Conservation (phyloP, 2,888 invertebrate genomes). For the Dryocosmus kuriphilus region DNA sequence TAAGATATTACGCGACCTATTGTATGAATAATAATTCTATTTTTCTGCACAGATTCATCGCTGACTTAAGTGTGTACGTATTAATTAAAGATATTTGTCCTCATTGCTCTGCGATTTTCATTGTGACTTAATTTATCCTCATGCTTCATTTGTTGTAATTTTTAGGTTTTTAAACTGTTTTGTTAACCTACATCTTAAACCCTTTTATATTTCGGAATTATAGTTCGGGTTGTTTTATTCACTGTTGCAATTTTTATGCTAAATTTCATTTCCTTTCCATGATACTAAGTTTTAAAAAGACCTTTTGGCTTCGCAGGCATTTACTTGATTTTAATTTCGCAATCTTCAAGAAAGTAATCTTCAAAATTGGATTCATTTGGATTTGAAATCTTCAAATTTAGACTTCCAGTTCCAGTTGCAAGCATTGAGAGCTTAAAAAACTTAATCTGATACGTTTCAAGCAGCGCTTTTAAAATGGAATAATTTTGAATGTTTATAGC, state of each 20-base stretch:
- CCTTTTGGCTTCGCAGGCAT: not conserved
- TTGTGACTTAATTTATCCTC: slow-evolving; percentile 17
- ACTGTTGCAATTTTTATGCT: not conserved
- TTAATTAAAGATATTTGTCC: slow-evolving; percentile 34
- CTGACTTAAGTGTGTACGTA: slow-evolving; percentile 34
- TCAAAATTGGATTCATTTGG: too few relatives aligned
- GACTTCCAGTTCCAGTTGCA: too few relatives aligned
- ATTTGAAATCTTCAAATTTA: too few relatives aligned
- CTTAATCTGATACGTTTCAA: too few relatives aligned
- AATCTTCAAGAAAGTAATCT: too few relatives aligned
- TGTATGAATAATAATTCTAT: slow-evolving; percentile 37
- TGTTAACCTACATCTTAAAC: not conserved
- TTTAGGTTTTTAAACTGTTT: not conserved
- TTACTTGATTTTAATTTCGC: too few relatives aligned
- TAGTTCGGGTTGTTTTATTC: slow-evolving; percentile 17
- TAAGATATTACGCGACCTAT: slow-evolving; percentile 28
- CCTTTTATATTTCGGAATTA: slow-evolving; percentile 19
- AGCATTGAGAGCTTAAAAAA: too few relatives aligned
- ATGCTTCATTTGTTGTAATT: slow-evolving; percentile 17
- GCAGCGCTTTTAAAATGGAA: too few relatives aligned
- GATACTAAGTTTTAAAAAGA: not conserved
- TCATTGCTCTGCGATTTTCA: slow-evolving; percentile 29
- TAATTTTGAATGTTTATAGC: too few relatives aligned
- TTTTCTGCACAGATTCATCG: slow-evolving; percentile 35
- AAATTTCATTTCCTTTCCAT: not conserved